Conservation (phyloP, 2,888 invertebrate species). For the Folsomia candida region DNA sequence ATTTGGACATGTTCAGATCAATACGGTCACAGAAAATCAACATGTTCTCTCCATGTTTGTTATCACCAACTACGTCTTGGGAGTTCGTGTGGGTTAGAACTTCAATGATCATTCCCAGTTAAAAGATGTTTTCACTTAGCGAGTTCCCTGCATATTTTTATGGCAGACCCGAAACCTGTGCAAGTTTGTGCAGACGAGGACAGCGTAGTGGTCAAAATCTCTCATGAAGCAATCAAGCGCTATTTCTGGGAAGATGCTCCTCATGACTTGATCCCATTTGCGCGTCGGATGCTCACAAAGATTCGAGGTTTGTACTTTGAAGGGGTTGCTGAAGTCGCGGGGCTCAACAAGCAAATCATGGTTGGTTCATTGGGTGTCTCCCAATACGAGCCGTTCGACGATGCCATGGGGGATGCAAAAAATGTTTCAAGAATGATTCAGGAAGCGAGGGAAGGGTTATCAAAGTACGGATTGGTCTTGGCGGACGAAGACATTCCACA, state of each 20-base stretch:
- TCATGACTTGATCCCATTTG: neutral
- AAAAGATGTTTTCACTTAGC: too few relatives aligned
- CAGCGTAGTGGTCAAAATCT: neutral
- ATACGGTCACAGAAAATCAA: neutral
- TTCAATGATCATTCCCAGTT: too few relatives aligned
- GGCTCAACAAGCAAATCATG: neutral
- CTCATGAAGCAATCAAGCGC: neutral
- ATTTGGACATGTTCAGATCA: neutral
- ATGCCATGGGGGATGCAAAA: neutral
- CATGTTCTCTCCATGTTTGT: neutral
- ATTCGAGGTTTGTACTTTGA: conserved; percentile 2
- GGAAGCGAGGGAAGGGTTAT: neutral
- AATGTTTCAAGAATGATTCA: neutral
- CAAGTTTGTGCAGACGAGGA: conserved; percentile 6
- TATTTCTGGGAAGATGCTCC: neutral
- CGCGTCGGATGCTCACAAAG: neutral
- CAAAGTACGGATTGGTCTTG: neutral
- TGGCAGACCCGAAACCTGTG: neutral
- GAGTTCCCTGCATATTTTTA: too few relatives aligned
- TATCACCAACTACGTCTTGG: neutral
- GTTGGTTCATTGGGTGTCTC: neutral
- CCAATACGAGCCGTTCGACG: neutral
- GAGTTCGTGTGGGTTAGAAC: too few relatives aligned
- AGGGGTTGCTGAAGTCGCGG: neutral
- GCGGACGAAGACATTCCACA: neutral